Conservation (phyloP, 2,888 invertebrate genomes). For the Heliconius sara region DNA sequence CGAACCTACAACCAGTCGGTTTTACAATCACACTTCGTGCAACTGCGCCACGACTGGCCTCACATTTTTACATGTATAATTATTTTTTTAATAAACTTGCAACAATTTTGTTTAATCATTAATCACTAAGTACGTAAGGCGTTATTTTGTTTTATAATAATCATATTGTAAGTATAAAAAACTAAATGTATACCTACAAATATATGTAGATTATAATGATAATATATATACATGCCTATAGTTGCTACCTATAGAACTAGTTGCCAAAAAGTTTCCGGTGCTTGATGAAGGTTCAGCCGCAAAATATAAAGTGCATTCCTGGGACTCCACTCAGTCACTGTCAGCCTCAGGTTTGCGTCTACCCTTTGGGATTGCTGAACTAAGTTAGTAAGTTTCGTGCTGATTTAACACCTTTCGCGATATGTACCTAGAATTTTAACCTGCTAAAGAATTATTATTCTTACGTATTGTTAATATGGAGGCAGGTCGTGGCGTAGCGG, state of each 20-base stretch:
- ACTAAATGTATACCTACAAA: background rate
- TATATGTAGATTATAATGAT: background rate
- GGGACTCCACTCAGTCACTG: constrained; percentile 24
- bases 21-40: too few relatives aligned
- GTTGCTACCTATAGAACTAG: background rate
- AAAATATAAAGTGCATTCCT: constrained; percentile 25
- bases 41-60: too few relatives aligned
- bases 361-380: constrained; percentile 27
- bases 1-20: too few relatives aligned
- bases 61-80: too few relatives aligned
- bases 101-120: too few relatives aligned
- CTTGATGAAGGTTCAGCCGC: constrained; percentile 13
- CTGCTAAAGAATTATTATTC: background rate
- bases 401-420: constrained; percentile 11
- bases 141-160: too few relatives aligned
- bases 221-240: background rate
- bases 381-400: background rate
- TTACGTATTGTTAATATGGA: background rate
- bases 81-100: too few relatives aligned
- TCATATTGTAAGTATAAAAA: too few relatives aligned
- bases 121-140: too few relatives aligned
- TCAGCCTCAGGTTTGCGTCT: constrained; percentile 23
- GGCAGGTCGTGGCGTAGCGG: too few relatives aligned
- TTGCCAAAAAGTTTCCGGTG: constrained; percentile 26
- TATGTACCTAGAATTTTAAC: background rate